Evolutionary conservation across 2,113 vertebrate species (phyloP).

Genomic region (Halcyon malimbica): DNA sequence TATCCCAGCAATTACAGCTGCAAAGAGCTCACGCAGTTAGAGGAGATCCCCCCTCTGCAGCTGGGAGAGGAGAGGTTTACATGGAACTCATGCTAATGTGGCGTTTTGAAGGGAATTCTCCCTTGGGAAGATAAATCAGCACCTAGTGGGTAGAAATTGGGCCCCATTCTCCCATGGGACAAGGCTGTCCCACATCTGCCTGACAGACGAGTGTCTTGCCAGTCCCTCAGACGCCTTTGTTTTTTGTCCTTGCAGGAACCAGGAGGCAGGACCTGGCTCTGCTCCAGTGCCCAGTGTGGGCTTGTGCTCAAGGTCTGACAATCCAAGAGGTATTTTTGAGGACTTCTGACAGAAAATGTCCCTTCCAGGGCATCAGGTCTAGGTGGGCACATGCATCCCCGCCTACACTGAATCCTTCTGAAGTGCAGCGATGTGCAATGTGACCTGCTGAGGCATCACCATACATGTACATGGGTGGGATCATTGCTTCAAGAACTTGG

Average conservation of each 20-base stretch:
- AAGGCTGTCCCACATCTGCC: background rate
- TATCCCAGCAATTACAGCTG: background rate
- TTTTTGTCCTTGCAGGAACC: background rate
- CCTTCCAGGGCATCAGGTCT: background rate
- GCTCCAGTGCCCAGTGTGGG: background rate
- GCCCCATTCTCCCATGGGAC: fast-evolving
- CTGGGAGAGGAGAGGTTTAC: background rate
- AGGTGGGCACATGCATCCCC: background rate
- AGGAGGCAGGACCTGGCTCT: background rate
- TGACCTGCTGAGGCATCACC: background rate
- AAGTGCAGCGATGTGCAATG: background rate
- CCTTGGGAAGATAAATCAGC: background rate
- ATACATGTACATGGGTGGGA: background rate
- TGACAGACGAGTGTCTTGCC: background rate
- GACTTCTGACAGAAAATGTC: background rate
- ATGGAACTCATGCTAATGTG: background rate
- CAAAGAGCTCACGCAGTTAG: background rate
- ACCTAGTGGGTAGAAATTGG: background rate
- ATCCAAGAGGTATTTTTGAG: background rate
- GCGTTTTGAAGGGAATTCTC: background rate
- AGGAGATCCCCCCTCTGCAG: background rate
- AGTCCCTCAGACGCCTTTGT: background rate
- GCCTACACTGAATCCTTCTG: background rate
- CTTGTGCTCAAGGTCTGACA: background rate
- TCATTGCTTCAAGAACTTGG: background rate